Evolutionary conservation across 30 jellyfish, hydroid and myxozoan genomes (phyloP), one percentile per base, ranked within the genome.

Genomic region (Catostylus mosaicus): DNA sequence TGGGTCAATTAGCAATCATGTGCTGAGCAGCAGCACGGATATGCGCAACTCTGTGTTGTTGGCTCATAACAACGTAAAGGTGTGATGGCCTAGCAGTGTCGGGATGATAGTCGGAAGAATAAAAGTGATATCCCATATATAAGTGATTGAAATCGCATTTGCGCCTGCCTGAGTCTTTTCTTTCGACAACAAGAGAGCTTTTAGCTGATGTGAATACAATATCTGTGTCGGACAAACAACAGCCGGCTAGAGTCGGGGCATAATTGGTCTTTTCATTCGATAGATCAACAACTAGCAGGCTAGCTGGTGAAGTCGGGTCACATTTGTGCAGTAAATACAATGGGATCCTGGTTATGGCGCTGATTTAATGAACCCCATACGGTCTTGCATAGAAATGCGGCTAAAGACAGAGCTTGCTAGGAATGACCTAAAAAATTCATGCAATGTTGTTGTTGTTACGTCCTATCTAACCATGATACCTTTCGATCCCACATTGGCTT

Each of bases 241-340:
- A 68, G 59, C 66, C 64, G 34, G 45, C 8, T 30, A 26, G 19
- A 35, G 26, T 43, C 33, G 9, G 7, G 38, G 32, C 29, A 43
- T 68, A 68, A 68, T 68, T 68, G 80, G 80, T 34, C 80, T 35
- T 68, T 68, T 68, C n/a, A 34, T 68, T 36, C 37, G 66, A 30
- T 12, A 38, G 45, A 35, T 18, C 64, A 37, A 38, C 59, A 43
- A 68, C 57, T 10, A 8, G 56, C 8, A 43, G 8, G 56, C 56
- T 16, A 6, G 8, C 31, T 24, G 14, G 80, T 2, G 59, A 18
- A 9, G 35, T 36, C 34, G 20, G 40, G 63, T 37, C 80, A 68
- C 35, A 68, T 34, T 38, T 3, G 14, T 38, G 40, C 65, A 40
- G 38, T 34, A 20, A 12, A 1, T 26, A 22, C 71, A 59, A 59